These are phyloP conservation scores for Dendrolimus kikuchii DNA, from an alignment of 1,140 invertebrate genomes.

Conservation along the genomic window DNA sequence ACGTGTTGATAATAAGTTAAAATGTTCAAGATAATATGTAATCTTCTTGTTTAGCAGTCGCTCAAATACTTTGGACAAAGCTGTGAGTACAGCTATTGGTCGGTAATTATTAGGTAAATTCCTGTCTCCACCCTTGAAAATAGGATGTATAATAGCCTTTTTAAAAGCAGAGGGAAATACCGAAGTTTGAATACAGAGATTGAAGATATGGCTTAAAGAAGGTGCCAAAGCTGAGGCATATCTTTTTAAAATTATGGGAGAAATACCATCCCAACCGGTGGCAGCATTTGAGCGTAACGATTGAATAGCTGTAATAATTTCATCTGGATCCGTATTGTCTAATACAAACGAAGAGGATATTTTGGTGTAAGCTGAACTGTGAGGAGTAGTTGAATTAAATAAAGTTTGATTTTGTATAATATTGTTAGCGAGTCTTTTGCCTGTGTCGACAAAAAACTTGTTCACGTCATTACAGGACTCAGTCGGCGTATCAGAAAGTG, in stretches of 20 bases:
- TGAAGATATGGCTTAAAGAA: slow-evolving; percentile 2
- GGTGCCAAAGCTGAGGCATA: not conserved
- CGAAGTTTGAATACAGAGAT: not conserved
- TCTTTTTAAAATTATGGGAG: not conserved
- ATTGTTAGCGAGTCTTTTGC: slow-evolving; percentile 5
- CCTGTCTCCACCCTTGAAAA: slow-evolving; percentile 1
- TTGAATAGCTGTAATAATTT: too few species aligned
- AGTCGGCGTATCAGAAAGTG: not conserved
- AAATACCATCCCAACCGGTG: too few species aligned
- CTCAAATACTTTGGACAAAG: slow-evolving; percentile 5
- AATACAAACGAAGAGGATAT: not conserved
- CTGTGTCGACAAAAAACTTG: slow-evolving; percentile 5
- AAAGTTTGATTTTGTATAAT: not conserved
- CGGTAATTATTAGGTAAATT: slow-evolving; percentile 1
- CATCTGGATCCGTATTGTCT: too few species aligned
- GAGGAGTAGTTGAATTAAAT: not conserved
- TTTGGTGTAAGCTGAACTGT: too few species aligned
- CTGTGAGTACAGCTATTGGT: slow-evolving; percentile 1
- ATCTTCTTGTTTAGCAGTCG: slow-evolving; percentile 1
- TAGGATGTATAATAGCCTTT: slow-evolving; percentile 2
- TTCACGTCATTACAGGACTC: slow-evolving; percentile 4
- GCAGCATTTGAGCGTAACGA: too few species aligned
- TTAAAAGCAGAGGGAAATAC: slow-evolving; percentile 2
- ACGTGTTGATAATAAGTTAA: not conserved
- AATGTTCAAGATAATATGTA: not conserved